Base-by-base conservation (phyloP, 2,888 invertebrate species). In the Catonia carolina region DNA sequence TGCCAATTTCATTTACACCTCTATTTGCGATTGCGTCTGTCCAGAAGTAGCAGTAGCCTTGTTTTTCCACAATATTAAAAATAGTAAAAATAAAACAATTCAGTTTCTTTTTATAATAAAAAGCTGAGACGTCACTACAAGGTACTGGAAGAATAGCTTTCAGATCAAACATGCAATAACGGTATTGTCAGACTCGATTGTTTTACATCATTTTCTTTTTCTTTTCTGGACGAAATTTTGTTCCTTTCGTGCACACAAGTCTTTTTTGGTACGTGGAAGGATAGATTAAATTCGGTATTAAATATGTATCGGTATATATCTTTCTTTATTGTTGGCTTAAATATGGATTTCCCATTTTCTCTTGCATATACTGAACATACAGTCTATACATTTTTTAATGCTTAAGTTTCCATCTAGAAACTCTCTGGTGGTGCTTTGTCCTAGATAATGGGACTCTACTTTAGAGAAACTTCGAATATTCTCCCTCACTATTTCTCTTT, bases 1-100 rank as follows among this genome's bases (percentile, higher is more conserved):
- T 50, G 14, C 52, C 57, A 12, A 62, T 60, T 15, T 62, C 60
- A 41, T 55, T 61, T 12, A 37, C 49, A 15, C 63, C 60, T 47
- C 61, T 36, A 17, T 47, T 56, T 27, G 49, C 61, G 17, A 39
- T 39, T 33, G 35, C 12, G 3, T 36, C 36, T 36, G 36, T 17
- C 39, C 39, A 39, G 18, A 39, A 39, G 8, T 39, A 17, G 18
- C 39, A 39, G 18, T 39, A 39, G 5, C 39, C 39, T 18, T 39
- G 39, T 39, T 39, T n/a, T 8, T 39, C 4, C 18, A 17, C 18
- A 8, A 39, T 39, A 18, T 8, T 39, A 18, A 39, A 39, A 8
- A 39, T 39, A 6, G 39, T 39, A 8, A 39, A 39, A 18, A 17
- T 4, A 8, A 17, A 39, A 18, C 39, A 39, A 39, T 39, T 39